phyloP scores from a whole-genome alignment of 2,113 vertebrate species.

The Pseudorectes ferrugineus region DNA sequence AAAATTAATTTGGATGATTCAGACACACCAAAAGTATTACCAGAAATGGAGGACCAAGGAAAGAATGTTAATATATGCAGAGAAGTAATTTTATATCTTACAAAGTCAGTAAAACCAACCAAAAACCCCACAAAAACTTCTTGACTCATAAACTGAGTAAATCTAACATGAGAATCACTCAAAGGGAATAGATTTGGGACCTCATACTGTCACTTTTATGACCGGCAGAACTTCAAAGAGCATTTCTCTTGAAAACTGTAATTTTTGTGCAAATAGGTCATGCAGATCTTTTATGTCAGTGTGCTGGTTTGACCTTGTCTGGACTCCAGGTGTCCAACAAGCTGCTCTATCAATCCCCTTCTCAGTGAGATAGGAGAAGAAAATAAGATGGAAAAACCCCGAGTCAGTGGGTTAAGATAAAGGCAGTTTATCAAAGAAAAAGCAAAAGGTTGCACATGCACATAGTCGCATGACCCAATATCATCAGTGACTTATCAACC shows the following conservation, averaged over 20 bases:
- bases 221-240: neutral
- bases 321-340: neutral
- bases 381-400: neutral
- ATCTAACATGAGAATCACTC: neutral
- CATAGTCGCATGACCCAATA: fast-evolving
- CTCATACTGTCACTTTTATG: neutral
- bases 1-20: neutral
- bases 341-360: neutral
- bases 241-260: neutral
- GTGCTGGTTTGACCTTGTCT: neutral
- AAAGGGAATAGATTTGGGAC: neutral
- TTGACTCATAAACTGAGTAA: neutral
- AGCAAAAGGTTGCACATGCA: neutral
- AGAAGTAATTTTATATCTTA: neutral
- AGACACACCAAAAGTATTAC: neutral
- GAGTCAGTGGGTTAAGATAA: neutral
- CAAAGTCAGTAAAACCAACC: neutral
- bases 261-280: neutral
- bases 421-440: neutral
- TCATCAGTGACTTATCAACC: neutral
- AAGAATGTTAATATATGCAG: neutral
- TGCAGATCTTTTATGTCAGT: neutral
- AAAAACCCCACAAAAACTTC: neutral
- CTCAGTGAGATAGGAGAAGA: neutral
- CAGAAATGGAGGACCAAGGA: neutral